Evolutionary conservation across 2,113 vertebrate genomes (phyloP).

Genomic region (Pristiophorus japonicus): DNA sequence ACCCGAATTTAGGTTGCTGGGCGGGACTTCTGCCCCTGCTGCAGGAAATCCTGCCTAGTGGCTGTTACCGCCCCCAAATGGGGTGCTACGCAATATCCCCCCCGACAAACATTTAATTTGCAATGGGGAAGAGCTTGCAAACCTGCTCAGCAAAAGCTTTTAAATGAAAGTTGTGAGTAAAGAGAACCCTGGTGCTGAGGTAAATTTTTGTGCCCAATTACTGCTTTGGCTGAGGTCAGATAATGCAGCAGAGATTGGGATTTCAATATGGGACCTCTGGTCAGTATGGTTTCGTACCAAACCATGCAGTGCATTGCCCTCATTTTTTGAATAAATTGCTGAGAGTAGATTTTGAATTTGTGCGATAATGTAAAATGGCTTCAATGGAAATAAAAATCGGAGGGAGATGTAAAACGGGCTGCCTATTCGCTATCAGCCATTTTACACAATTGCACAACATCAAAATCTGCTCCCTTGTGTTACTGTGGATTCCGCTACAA

Average conservation of each 20-base stretch:
- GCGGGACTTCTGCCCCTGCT: no score
- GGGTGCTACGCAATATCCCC: no score
- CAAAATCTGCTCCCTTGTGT: not conserved
- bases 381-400: no score
- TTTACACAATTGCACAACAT: not conserved
- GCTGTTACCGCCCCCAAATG: no score
- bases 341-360: not conserved
- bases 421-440: not conserved
- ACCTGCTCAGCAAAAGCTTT: not conserved
- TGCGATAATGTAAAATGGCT: not conserved
- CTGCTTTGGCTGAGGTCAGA: not conserved
- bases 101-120: not conserved
- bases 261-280: not conserved
- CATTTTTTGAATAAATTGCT: not conserved
- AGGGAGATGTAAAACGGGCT: not conserved
- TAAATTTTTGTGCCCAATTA: not conserved
- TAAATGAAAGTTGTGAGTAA: not conserved
- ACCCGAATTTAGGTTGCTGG: no score
- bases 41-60: no score
- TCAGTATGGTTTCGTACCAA: not conserved
- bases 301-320: not conserved
- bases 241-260: no score
- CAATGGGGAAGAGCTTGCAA: not conserved
- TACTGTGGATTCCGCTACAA: not conserved
- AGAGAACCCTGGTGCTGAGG: not conserved